Evolutionary conservation across 2,888 invertebrate species (phyloP).

Genomic region (Dolichopus griseipennis): DNA sequence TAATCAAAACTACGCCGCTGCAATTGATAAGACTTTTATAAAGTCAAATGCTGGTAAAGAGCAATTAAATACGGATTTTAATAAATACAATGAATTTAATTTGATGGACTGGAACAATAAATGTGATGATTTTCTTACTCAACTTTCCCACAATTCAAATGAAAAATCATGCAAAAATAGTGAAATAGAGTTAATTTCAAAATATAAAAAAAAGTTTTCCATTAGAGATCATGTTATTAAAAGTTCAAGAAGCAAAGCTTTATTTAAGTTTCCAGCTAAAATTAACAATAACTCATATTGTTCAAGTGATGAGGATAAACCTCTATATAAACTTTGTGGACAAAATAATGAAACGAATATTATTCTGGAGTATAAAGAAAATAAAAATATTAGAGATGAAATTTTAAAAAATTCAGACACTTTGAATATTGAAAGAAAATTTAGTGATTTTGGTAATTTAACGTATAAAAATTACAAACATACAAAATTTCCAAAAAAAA

Average conservation of each 20-base stretch:
- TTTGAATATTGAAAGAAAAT: too few relatives aligned
- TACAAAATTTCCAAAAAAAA: too few relatives aligned
- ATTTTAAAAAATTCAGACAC: too few relatives aligned
- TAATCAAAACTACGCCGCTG: conserved; percentile 25
- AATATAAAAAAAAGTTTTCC: too few relatives aligned
- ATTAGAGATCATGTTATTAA: too few relatives aligned
- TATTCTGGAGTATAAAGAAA: too few relatives aligned
- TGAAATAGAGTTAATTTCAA: too few relatives aligned
- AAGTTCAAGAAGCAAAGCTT: conserved; percentile 44
- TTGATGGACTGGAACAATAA: conserved; percentile 53
- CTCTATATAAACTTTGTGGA: conserved; percentile 25
- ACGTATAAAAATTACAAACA: too few relatives aligned
- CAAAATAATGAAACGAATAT: conserved; percentile 14
- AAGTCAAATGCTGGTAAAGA: conserved; percentile 15
- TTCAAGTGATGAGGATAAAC: conserved; percentile 31
- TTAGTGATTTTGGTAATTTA: too few relatives aligned
- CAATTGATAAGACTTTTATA: conserved; percentile 19
- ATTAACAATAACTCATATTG: neutral
- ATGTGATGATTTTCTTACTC: conserved; percentile 71
- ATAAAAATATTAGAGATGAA: too few relatives aligned
- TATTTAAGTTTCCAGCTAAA: conserved; percentile 26
- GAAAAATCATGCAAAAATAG: too few relatives aligned
- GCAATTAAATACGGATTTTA: conserved; percentile 22
- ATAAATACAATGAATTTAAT: conserved; percentile 22
- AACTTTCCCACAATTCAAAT: conserved; percentile 51